These are phyloP conservation scores for Eudemis profundana DNA, from an alignment of 2,888 invertebrate species.

Conservation along the genomic window DNA sequence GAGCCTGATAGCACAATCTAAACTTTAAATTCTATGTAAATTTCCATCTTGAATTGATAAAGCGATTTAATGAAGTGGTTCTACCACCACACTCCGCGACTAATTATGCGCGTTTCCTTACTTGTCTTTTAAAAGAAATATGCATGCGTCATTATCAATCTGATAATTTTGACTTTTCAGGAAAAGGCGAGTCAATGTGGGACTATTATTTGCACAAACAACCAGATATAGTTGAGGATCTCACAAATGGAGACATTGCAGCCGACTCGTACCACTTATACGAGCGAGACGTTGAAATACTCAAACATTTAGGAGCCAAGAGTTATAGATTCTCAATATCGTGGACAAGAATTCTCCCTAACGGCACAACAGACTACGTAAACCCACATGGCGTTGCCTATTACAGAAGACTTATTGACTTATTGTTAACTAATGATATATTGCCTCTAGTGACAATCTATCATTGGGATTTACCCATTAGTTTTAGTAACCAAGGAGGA, in stretches of 20 bases:
- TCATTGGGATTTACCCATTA: slow-evolving; percentile 84
- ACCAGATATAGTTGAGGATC: slow-evolving; percentile 45
- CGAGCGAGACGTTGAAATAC: slow-evolving; percentile 68
- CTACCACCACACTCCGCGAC: no score
- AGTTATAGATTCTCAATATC: slow-evolving; percentile 80
- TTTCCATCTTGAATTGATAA: no score
- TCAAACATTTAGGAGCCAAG: slow-evolving; percentile 62
- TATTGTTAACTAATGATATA: slow-evolving; percentile 78
- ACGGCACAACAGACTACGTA: slow-evolving; percentile 44
- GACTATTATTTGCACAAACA: slow-evolving; percentile 62
- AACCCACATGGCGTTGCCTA: slow-evolving; percentile 56
- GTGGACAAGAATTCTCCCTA: slow-evolving; percentile 71
- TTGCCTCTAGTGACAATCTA: slow-evolving; percentile 76
- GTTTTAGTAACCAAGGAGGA: slow-evolving; percentile 52
- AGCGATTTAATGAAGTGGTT: no score
- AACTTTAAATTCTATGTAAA: no score
- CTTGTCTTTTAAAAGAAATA: no score
- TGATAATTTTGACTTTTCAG: slow-evolving; percentile 57
- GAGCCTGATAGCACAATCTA: no score
- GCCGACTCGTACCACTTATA: slow-evolving; percentile 86
- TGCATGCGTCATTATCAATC: no score
- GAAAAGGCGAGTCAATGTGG: slow-evolving; percentile 83
- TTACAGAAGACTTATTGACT: slow-evolving; percentile 77
- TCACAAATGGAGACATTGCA: slow-evolving; percentile 83
- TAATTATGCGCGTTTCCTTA: no score